Percentiles rank a stretch among this genome's conserved stretches.
These are phyloP conservation scores for Mobula hypostoma DNA, from an alignment of 2,113 vertebrate species.

Conservation along the genomic window DNA sequence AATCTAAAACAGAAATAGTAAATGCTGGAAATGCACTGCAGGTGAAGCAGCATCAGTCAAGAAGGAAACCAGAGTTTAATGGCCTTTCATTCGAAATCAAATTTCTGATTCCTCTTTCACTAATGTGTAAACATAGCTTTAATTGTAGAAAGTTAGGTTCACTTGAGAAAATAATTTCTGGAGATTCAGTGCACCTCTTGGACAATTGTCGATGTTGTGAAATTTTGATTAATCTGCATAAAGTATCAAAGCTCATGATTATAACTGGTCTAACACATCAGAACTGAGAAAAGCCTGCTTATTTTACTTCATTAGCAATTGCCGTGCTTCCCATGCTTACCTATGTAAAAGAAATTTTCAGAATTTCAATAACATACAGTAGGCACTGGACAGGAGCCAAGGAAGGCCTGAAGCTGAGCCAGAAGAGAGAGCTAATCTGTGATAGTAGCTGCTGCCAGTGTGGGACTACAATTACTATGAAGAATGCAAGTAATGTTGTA, in stretches of 20 bases:
- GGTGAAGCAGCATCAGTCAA: no score
- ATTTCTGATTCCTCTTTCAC: no score
- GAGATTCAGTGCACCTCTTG: not conserved
- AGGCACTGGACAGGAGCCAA: not conserved
- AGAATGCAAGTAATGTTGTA: slow-evolving; percentile 19
- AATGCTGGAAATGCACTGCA: no score
- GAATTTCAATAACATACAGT: slow-evolving; percentile 10
- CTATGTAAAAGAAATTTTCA: not conserved
- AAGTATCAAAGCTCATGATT: not conserved
- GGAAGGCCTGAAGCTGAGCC: slow-evolving; percentile 18
- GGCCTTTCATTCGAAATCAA: no score
- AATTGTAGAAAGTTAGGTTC: not conserved
- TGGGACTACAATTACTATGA: not conserved
- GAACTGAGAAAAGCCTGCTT: not conserved
- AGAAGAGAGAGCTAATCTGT: slow-evolving; percentile 8
- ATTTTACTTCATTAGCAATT: not conserved
- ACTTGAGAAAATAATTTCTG: not conserved
- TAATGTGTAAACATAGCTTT: not conserved
- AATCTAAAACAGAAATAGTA: no score
- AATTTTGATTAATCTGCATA: not conserved
- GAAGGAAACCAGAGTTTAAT: no score
- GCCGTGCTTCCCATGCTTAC: not conserved
- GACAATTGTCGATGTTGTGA: not conserved
- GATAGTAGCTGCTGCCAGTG: not conserved
- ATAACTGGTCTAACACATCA: not conserved